These are phyloP conservation scores for Lamellibrachia columna DNA, from an alignment of 2,888 invertebrate genomes.

Conservation along the genomic window DNA sequence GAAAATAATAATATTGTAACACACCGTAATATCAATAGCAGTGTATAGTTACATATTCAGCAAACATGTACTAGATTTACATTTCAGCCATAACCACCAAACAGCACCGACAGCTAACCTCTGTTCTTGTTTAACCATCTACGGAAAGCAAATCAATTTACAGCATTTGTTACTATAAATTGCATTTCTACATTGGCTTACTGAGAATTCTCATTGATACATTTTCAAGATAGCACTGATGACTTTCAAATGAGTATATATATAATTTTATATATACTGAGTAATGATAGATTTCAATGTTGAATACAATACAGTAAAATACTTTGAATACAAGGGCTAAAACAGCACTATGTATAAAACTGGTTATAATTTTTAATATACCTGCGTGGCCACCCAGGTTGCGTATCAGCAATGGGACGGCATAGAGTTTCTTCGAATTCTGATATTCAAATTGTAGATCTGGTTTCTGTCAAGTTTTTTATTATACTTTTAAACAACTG, in stretches of 20 bases:
- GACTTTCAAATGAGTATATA: background rate
- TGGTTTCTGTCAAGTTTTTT: constrained; percentile 25
- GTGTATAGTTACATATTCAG: no score
- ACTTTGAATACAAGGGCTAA: background rate
- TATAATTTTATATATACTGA: no score
- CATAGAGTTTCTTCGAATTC: constrained; percentile 32
- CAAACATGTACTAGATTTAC: background rate
- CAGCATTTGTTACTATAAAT: background rate
- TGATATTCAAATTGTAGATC: constrained; percentile 29
- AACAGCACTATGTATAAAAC: background rate
- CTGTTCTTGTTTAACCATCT: background rate
- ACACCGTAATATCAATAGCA: no score
- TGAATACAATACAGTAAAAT: background rate
- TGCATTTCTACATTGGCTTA: background rate
- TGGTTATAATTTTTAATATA: background rate
- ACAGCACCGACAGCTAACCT: background rate
- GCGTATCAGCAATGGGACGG: constrained; percentile 33
- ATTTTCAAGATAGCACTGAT: background rate
- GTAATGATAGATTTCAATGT: background rate
- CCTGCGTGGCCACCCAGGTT: constrained; percentile 28
- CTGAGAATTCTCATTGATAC: background rate
- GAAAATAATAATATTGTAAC: no score
- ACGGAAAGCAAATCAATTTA: background rate
- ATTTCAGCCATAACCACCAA: constrained; percentile 7
- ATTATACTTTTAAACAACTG: background rate